Evolutionary conservation across 92 coral and sea anemone species (phyloP).

Genomic region (Actinernus sp.): DNA sequence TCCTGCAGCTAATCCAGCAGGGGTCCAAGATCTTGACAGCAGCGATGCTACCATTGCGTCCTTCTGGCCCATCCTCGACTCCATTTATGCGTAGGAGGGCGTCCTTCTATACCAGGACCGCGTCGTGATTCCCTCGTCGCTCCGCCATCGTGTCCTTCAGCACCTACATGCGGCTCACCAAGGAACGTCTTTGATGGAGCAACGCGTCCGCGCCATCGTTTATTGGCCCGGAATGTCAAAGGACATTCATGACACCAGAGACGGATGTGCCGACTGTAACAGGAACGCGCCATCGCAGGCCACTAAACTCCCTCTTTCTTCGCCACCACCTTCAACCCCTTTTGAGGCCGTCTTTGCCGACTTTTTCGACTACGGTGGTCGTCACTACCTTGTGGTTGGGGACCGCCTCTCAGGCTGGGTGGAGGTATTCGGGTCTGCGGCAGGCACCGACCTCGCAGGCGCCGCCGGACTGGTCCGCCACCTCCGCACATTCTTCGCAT

Average conservation of each 20-base stretch:
- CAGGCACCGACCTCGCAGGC: constrained; percentile 23
- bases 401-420: constrained; percentile 32
- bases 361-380: constrained; percentile 49
- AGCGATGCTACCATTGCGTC: constrained; percentile 23
- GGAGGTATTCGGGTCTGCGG: constrained; percentile 8
- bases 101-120: constrained; percentile 61
- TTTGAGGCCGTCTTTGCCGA: constrained; percentile 53
- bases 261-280: constrained; percentile 62
- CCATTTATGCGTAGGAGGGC: constrained; percentile 53
- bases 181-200: constrained; percentile 55
- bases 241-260: too few relatives aligned
- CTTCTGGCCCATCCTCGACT: constrained; percentile 51
- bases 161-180: constrained; percentile 71
- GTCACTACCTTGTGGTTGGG: constrained; percentile 9
- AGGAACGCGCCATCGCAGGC: constrained; percentile 49
- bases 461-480: not conserved
- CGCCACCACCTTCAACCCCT: constrained; percentile 39
- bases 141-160: too few relatives aligned
- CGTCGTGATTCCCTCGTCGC: constrained; percentile 44
- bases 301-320: constrained; percentile 26
- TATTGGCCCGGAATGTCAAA: too few relatives aligned
- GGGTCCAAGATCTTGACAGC: constrained; percentile 15
- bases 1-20: constrained; percentile 34
- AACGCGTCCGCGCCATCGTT: constrained; percentile 29
- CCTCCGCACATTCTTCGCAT: too few relatives aligned